A percentile compares a stretch with the other conserved stretches of the same genome.
These are phyloP conservation scores for Thalassoma bifasciatum DNA, from an alignment of 2,113 vertebrate genomes.

Conservation along the genomic window DNA sequence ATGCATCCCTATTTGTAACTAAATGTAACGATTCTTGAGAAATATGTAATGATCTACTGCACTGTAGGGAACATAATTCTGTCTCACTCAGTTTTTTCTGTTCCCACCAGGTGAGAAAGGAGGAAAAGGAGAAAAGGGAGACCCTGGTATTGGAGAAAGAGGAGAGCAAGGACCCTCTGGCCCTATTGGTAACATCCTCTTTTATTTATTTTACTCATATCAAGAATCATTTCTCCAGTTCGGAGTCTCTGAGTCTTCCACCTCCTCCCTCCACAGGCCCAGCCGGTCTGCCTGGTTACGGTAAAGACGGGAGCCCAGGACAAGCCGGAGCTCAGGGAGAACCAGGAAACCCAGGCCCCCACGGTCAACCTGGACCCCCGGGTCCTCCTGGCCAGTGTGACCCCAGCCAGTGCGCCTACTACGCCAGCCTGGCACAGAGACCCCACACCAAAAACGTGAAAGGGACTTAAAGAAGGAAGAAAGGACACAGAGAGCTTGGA, in stretches of 20 bases:
- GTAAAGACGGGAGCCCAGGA: slow-evolving; percentile 94
- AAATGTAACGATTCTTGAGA: too few relatives aligned
- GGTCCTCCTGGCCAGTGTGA: slow-evolving; percentile 92
- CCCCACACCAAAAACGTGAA: slow-evolving; percentile 90
- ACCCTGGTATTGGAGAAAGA: slow-evolving; percentile 89
- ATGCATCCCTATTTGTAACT: too few relatives aligned
- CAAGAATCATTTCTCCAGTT: background rate
- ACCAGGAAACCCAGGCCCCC: slow-evolving; percentile 89
- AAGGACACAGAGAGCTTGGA: slow-evolving; percentile 41
- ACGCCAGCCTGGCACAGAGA: slow-evolving; percentile 92
- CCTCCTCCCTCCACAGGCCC: slow-evolving; percentile 80
- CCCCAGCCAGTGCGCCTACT: slow-evolving; percentile 94
- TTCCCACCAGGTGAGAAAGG: slow-evolving; percentile 89
- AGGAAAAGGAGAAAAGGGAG: slow-evolving; percentile 90
- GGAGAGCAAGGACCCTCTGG: slow-evolving; percentile 90
- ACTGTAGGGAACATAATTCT: background rate
- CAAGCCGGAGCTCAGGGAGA: slow-evolving; percentile 91
- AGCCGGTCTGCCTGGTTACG: slow-evolving; percentile 92
- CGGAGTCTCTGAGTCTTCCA: background rate
- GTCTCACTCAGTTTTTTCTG: background rate
- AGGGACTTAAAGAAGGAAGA: slow-evolving; percentile 86
- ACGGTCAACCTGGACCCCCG: slow-evolving; percentile 87
- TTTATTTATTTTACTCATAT: too few relatives aligned
- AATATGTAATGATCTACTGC: too few relatives aligned
- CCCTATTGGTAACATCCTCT: slow-evolving; percentile 86